Evolutionary conservation across 2,113 vertebrate species (phyloP), one percentile per base, ranked within the genome.

Genomic region (Petrocephalus microphthalmus): DNA sequence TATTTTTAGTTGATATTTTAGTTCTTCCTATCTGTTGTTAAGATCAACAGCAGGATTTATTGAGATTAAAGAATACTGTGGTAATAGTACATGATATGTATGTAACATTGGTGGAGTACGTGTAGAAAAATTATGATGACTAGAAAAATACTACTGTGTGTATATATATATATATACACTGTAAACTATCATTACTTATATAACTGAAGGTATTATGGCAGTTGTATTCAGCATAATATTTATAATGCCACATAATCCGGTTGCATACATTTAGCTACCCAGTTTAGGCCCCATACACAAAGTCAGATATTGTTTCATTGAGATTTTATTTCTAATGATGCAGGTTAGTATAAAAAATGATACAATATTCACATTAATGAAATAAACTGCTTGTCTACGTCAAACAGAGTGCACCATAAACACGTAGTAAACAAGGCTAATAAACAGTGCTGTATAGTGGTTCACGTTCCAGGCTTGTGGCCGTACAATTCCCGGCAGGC

Each of bases 291-390:
- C 19, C 45, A 49, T 22, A n/a, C 45, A 45, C 81, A 83, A 22
- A 54, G 49, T 7, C n/a, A 54, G 54, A 85, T 85, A 33, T 20
- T 54, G 25, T 33, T 54, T 54, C 5, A 56, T 85, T 37, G n/a
- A 85, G 6, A 33, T 85, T n/a, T 85, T 49, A 53, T 25, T 85
- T 85, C 52, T 54, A 13, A 29, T 33, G 29, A 56, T 33, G 10
- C 25, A 85, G n/a, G n/a, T 11, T 25, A 53, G 51, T 25, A 85
- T 52, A 85, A 85, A 85, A 85, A 54, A 15, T 25, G 54, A 25
- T 29, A 85, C 8, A 85, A 85, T 33, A 85, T 33, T 22, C 84
- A 85, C 84, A 85, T 53, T 33, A 85, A 54, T 54, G 25, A 54
- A 56, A 85, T 54, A 37, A 47, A 49, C 37, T 85, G 52, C n/a